These are phyloP conservation scores for Megalurothrips usitatus DNA, from an alignment of 2,888 invertebrate genomes.

Conservation along the genomic window DNA sequence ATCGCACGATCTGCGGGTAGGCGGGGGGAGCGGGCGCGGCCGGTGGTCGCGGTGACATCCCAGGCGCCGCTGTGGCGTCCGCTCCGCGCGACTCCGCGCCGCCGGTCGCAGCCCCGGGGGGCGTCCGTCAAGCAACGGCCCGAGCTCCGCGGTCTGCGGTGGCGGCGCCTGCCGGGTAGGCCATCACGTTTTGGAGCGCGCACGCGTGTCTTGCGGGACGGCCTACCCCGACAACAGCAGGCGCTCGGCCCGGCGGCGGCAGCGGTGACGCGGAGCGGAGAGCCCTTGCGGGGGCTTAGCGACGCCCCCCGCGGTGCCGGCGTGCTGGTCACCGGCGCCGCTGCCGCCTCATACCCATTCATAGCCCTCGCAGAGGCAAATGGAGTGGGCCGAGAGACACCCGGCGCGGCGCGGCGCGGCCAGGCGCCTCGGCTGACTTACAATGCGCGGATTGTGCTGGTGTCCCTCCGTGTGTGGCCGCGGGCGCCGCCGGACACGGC, in stretches of 20 bases:
- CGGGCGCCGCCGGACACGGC: background rate
- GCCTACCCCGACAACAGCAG: too few species aligned
- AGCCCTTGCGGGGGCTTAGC: too few species aligned
- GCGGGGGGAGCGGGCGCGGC: background rate
- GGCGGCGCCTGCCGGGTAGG: too few species aligned
- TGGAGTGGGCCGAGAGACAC: background rate
- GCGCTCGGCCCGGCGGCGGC: too few species aligned
- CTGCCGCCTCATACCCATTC: background rate
- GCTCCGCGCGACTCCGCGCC: background rate
- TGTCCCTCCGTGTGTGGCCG: background rate
- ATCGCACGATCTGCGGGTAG: background rate
- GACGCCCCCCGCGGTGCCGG: too few species aligned
- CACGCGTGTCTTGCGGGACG: too few species aligned
- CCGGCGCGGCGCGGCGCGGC: background rate
- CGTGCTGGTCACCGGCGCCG: background rate
- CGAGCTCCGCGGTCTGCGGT: too few species aligned
- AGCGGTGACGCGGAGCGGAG: too few species aligned
- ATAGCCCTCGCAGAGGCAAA: slow-evolving; percentile 8
- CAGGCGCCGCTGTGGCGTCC: background rate
- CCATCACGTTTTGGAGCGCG: too few species aligned
- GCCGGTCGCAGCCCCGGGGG: background rate
- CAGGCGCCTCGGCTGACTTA: slow-evolving; percentile 11
- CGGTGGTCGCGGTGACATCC: slow-evolving; percentile 12
- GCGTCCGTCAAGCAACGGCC: background rate
- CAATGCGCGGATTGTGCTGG: slow-evolving; percentile 13